Percentiles rank a stretch among this genome's conserved stretches.
Evolutionary conservation across 1,140 invertebrate species (phyloP).

Genomic region (Battus philenor): DNA sequence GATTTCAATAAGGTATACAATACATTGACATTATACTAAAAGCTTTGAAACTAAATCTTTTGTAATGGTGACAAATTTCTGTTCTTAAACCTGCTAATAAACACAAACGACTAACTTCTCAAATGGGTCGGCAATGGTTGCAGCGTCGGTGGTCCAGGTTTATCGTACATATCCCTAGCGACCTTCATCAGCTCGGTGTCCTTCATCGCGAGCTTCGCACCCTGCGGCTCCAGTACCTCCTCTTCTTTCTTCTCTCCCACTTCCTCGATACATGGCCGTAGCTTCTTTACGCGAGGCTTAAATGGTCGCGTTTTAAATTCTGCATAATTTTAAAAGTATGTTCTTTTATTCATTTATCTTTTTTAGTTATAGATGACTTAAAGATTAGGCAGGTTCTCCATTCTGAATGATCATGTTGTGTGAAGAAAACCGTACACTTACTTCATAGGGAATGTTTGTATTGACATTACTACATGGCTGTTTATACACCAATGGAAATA

Average conservation of each 20-base stretch:
- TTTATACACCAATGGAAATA: no score
- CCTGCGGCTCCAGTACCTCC: constrained; percentile 18
- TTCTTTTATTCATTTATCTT: no score
- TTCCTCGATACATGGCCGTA: constrained; percentile 21
- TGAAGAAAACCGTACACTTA: no score
- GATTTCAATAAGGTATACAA: no score
- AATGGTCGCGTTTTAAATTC: constrained; percentile 59
- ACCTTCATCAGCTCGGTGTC: constrained; percentile 63
- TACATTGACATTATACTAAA: no score
- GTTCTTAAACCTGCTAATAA: not conserved
- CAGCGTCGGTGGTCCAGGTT: constrained; percentile 49
- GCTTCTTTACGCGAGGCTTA: constrained; percentile 48
- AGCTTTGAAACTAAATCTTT: no score
- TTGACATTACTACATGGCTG: no score
- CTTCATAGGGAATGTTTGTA: no score
- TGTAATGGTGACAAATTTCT: constrained; percentile 10
- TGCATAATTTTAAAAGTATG: no score
- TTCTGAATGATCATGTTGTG: no score
- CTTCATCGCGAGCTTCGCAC: constrained; percentile 48
- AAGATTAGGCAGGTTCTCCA: no score
- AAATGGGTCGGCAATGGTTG: constrained; percentile 49
- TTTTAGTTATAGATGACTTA: no score
- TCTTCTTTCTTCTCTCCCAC: constrained; percentile 21
- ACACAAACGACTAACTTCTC: constrained; percentile 42
- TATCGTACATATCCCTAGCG: constrained; percentile 51